Evolutionary conservation across 2,113 vertebrate genomes (phyloP).

Genomic region (Willisornis vidua): DNA sequence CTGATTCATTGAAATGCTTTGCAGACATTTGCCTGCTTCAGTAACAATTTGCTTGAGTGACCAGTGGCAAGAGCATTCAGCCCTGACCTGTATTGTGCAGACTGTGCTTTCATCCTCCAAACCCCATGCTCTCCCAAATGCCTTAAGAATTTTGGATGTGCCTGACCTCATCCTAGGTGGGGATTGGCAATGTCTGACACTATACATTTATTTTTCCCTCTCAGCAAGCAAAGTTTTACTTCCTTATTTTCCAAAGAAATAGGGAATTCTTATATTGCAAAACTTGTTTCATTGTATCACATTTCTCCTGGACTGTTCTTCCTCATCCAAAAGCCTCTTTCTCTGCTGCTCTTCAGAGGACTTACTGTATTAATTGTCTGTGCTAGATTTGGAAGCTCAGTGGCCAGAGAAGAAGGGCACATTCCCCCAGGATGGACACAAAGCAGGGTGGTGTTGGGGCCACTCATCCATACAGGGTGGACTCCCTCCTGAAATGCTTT

Average conservation of each 20-base stretch:
- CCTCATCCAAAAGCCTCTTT: background rate
- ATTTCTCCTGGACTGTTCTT: background rate
- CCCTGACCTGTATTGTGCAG: background rate
- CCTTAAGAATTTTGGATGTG: background rate
- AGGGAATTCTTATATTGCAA: background rate
- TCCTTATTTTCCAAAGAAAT: background rate
- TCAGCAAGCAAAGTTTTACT: background rate
- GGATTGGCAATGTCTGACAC: background rate
- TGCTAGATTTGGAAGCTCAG: background rate
- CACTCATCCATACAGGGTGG: background rate
- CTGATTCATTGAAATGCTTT: background rate
- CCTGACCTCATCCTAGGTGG: background rate
- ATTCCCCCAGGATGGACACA: background rate
- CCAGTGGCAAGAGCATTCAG: background rate
- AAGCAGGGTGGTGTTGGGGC: background rate
- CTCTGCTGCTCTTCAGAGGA: background rate
- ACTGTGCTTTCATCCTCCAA: background rate
- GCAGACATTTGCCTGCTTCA: background rate
- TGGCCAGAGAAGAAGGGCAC: background rate
- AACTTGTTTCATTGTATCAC: background rate
- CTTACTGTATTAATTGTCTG: background rate
- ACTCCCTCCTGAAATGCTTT: background rate
- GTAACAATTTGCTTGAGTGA: background rate
- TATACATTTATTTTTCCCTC: background rate
- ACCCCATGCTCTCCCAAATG: accelerated